Conservation (phyloP, 2,888 invertebrate species). For the Drosophila sordidula region DNA sequence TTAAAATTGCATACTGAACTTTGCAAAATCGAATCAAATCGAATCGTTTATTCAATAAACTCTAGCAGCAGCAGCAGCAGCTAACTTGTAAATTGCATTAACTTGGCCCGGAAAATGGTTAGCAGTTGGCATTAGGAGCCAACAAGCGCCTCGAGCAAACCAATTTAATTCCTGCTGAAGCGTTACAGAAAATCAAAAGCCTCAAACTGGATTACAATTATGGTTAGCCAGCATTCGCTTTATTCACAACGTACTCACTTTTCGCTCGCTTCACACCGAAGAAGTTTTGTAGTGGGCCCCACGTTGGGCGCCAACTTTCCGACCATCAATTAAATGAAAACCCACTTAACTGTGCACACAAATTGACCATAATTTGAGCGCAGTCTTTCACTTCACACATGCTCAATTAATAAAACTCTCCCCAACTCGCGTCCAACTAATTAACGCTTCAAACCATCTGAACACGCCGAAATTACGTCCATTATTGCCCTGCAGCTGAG, state of each 20-base stretch:
- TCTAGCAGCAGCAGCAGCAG: constrained; percentile 16
- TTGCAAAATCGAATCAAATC: constrained; percentile 29
- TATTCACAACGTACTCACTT: constrained; percentile 14
- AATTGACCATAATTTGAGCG: constrained; percentile 42
- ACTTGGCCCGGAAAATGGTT: constrained; percentile 43
- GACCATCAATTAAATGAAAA: constrained; percentile 31
- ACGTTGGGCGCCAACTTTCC: constrained; percentile 8
- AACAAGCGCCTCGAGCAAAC: constrained; percentile 7
- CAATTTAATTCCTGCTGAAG: constrained; percentile 50
- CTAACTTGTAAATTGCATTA: constrained; percentile 45
- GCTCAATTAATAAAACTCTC: constrained; percentile 46
- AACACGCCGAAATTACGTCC: not conserved
- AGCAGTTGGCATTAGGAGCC: constrained; percentile 38
- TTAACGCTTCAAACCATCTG: constrained; percentile 38
- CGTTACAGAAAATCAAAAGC: constrained; percentile 78
- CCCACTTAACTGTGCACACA: constrained; percentile 28
- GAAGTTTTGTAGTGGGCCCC: not conserved
- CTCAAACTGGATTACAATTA: constrained; percentile 85
- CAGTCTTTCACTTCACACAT: constrained; percentile 21
- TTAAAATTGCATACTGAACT: constrained; percentile 57
- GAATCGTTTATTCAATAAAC: constrained; percentile 13
- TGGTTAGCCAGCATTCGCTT: constrained; percentile 73
- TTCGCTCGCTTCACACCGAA: not conserved
- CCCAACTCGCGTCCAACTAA: constrained; percentile 34
- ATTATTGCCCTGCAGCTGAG: not conserved